Base-by-base conservation (phyloP, 2,113 vertebrate species). In the Pandion haliaetus region DNA sequence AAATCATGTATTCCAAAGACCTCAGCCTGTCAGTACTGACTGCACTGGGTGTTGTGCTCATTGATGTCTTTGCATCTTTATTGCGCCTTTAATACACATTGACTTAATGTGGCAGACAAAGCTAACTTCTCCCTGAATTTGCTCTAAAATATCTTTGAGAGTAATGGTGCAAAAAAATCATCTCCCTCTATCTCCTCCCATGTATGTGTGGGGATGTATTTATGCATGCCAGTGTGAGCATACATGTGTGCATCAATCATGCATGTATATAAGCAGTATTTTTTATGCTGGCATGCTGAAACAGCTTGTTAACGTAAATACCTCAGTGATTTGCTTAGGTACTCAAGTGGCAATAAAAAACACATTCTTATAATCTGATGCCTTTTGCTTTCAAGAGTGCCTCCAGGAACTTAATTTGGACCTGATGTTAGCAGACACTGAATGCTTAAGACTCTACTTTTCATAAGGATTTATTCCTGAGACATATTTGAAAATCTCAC, bases 31-130 rank as follows among this genome's bases (percentile, higher is more conserved):
- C 31, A 7, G 52, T 28, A 87, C 77, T 58, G 65, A 34, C 90
- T 84, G 42, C 77, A 49, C 7, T 0, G 7, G 61, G 14, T 47
- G 9, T 45, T 93, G 31, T 40, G 25, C 26, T 94, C 69, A n/a
- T 3, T 86, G 55, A 52, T 26, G 10, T 71, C 93, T 91, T 72
- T 89, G 77, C 73, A 69, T 91, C 77, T 88, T 88, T 59, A 91
- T 67, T 61, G 57, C 3, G 2, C 58, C 34, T 92, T 84, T 94
- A 91, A 65, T 61, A 54, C 12, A 26, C 52, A 17, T 12, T 34
- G 59, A 54, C 55, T 92, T 86, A 86, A 93, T 31, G 77, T 61
- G 61, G 55, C 72, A 95, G 80, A 71, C 31, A 90, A 92, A 86
- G 61, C 34, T 77, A 86, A 52, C 29, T 47, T 74, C 59, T 81